Evolutionary conservation across 2,797 vertebrate species (phyloP).

Genomic region (Esox lucius): DNA sequence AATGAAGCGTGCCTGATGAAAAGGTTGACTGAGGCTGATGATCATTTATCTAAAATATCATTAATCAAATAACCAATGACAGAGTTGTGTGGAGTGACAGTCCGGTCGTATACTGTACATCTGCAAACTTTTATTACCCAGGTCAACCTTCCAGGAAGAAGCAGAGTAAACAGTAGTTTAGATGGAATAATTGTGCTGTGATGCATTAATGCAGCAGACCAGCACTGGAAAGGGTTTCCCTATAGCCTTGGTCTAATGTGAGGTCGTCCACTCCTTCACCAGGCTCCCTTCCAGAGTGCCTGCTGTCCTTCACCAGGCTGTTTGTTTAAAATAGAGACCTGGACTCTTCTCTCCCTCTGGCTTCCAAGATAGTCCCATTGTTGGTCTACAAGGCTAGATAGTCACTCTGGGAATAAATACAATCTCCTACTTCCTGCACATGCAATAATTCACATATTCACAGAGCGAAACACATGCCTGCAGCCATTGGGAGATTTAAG

Average conservation of each 20-base stretch:
- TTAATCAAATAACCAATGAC: constrained; percentile 37
- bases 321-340: background rate
- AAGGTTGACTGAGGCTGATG: constrained; percentile 39
- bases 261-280: constrained; percentile 11
- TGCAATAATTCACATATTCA: background rate
- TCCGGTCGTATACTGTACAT: constrained; percentile 37
- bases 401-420: background rate
- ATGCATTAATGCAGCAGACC: constrained; percentile 47
- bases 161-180: constrained; percentile 24
- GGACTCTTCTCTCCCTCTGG: background rate
- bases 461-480: background rate
- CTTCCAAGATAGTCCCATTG: background rate
- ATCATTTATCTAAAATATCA: constrained; percentile 10
- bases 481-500: background rate
- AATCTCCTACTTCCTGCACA: background rate
- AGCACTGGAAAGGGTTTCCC: constrained; percentile 64
- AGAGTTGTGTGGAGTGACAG: constrained; percentile 38
- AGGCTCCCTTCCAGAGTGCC: background rate
- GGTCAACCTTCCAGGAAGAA: background rate
- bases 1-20: constrained; percentile 39
- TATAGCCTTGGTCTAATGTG: constrained; percentile 37
- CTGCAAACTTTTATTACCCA: constrained; percentile 28
- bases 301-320: background rate
- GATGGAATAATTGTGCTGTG: constrained; percentile 35
- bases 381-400: background rate